Percentiles rank a stretch among this genome's conserved stretches.
Evolutionary conservation across 2,113 vertebrate species (phyloP).

Genomic region (Cryptotis parvus): DNA sequence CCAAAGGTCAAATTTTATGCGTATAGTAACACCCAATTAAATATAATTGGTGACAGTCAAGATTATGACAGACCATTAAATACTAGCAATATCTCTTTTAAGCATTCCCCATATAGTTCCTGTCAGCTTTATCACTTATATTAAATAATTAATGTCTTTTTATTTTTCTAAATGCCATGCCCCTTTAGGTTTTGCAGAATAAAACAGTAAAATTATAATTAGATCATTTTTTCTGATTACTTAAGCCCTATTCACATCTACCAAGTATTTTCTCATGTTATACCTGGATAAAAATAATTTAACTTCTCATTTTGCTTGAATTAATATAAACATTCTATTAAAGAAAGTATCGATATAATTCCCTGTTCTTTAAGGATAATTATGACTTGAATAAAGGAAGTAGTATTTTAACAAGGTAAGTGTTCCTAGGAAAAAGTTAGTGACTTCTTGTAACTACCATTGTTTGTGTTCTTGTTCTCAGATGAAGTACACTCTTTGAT

Average conservation of each 20-base stretch:
- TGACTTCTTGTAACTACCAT: neutral
- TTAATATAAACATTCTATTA: neutral
- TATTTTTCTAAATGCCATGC: neutral
- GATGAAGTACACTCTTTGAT: neutral
- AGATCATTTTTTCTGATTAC: neutral
- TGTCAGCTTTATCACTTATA: too few relatives aligned
- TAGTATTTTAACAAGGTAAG: conserved; percentile 24
- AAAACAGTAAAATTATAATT: neutral
- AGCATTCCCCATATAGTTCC: neutral
- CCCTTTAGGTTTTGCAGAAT: neutral
- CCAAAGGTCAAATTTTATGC: neutral
- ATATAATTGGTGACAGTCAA: neutral
- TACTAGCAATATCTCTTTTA: neutral
- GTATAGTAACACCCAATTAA: neutral
- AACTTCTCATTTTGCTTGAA: conserved; percentile 27
- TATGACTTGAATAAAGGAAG: neutral
- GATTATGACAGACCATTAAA: neutral
- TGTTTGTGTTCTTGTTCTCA: neutral
- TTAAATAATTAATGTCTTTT: neutral
- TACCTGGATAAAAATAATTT: neutral
- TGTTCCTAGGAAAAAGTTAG: neutral
- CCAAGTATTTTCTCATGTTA: neutral
- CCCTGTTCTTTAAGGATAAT: conserved; percentile 12
- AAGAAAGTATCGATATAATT: conserved; percentile 5
- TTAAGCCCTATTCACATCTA: neutral